phyloP scores from a whole-genome alignment of 2,888 invertebrate species.

The Heteromyza rotundicornis region DNA sequence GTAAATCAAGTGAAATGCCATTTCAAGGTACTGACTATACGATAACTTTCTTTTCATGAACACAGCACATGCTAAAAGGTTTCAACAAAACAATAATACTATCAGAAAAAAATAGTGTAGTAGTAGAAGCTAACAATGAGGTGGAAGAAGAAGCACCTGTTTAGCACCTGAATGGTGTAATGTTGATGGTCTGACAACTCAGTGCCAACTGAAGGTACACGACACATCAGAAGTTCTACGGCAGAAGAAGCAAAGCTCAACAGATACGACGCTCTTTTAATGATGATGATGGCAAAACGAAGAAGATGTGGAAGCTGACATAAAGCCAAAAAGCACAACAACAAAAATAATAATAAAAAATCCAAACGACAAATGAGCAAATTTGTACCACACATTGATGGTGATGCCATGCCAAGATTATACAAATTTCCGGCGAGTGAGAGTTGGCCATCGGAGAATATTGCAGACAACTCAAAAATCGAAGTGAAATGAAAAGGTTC shows the following conservation, averaged over 20 bases:
- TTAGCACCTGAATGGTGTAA: neutral
- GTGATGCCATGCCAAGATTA: neutral
- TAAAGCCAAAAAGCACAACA: neutral
- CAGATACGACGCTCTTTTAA: neutral
- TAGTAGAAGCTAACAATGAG: neutral
- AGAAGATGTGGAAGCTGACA: neutral
- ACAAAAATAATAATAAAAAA: too few species aligned
- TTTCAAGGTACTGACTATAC: neutral
- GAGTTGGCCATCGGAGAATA: too few species aligned
- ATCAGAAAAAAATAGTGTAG: too few species aligned
- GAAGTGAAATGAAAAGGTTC: too few species aligned
- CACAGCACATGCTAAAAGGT: neutral
- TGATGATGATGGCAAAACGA: neutral
- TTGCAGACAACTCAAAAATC: too few species aligned
- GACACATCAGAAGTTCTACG: neutral
- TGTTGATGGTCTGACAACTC: neutral
- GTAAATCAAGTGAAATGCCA: too few species aligned
- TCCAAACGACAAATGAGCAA: too few species aligned
- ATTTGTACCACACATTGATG: too few species aligned
- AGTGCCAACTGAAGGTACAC: neutral
- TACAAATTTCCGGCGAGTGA: neutral
- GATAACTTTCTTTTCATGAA: neutral
- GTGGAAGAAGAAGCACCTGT: neutral
- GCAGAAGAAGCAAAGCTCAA: too few species aligned
- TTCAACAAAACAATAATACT: too few species aligned